These are phyloP conservation scores for Rana temporaria DNA, from an alignment of 2,113 vertebrate species.

Conservation along the genomic window DNA sequence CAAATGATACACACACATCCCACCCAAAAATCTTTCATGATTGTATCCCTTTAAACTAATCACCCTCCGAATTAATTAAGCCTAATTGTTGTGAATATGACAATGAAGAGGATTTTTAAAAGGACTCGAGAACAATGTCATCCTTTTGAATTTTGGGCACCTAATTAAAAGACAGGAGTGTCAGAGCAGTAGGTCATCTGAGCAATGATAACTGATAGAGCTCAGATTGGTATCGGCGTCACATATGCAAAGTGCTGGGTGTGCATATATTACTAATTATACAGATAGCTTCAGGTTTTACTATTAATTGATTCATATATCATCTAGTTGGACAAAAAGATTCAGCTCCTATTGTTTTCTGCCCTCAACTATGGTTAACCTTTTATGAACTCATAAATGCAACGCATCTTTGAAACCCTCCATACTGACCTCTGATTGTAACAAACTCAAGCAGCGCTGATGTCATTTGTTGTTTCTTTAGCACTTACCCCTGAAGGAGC, in stretches of 20 bases:
- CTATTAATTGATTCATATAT: conserved; percentile 58
- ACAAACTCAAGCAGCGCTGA: neutral
- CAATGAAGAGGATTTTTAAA: conserved; percentile 49
- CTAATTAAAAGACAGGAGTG: conserved; percentile 51
- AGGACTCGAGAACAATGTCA: conserved; percentile 46
- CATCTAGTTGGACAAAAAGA: conserved; percentile 46
- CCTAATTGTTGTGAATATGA: conserved; percentile 46
- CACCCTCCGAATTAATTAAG: conserved; percentile 44
- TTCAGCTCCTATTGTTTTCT: conserved; percentile 28
- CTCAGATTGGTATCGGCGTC: conserved; percentile 49
- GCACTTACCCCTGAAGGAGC: too few species aligned
- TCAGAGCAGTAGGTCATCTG: conserved; percentile 43
- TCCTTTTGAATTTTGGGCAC: conserved; percentile 45
- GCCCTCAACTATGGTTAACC: conserved; percentile 18
- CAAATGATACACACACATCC: conserved; percentile 7
- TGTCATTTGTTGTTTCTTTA: too few species aligned
- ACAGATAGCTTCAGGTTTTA: conserved; percentile 34
- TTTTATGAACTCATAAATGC: conserved; percentile 29
- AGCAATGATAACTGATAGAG: conserved; percentile 47
- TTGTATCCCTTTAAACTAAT: conserved; percentile 41
- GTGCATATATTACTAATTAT: conserved; percentile 57
- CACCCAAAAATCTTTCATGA: conserved; percentile 22
- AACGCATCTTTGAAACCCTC: neutral
- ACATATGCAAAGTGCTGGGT: conserved; percentile 56
- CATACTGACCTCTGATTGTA: conserved; percentile 3